These are phyloP conservation scores for Bombus huntii DNA, from an alignment of 1,140 invertebrate species.

Conservation along the genomic window DNA sequence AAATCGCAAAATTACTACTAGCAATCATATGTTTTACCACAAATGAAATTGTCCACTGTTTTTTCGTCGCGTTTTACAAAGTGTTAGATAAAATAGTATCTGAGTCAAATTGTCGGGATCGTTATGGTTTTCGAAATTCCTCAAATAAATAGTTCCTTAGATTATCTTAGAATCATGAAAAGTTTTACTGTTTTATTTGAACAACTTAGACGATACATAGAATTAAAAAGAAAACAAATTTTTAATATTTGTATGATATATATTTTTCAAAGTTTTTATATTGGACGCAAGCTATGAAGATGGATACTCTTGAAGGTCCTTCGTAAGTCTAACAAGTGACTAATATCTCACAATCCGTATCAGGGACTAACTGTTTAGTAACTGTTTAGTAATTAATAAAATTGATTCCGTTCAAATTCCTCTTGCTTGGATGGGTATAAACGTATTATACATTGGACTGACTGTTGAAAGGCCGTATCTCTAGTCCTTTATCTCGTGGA, in stretches of 20 bases:
- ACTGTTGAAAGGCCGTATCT: conserved; percentile 3
- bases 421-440: conserved; percentile 53
- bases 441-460: conserved; percentile 1
- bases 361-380: conserved; percentile 59
- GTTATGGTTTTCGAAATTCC: conserved; percentile 2
- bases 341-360: conserved; percentile 55
- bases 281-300: conserved; percentile 53
- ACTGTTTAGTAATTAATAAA: conserved; percentile 50
- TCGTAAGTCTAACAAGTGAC: conserved; percentile 66
- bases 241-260: conserved; percentile 8
- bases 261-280: conserved; percentile 21
- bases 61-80: neutral
- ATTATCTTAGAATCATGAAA: conserved; percentile 43
- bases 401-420: conserved; percentile 32
- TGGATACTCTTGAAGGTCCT: conserved; percentile 51
- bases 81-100: conserved; percentile 31
- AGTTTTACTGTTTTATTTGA: conserved; percentile 1
- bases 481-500: conserved; percentile 27
- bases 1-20: conserved; percentile 33
- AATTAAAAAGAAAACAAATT: neutral
- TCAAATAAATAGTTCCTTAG: conserved; percentile 46
- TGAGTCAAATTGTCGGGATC: neutral
- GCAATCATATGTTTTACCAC: conserved; percentile 27
- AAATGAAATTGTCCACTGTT: conserved; percentile 29
- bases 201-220: conserved; percentile 14